Evolutionary conservation across 2,888 invertebrate species (phyloP).

Genomic region (Parelbella ahira): DNA sequence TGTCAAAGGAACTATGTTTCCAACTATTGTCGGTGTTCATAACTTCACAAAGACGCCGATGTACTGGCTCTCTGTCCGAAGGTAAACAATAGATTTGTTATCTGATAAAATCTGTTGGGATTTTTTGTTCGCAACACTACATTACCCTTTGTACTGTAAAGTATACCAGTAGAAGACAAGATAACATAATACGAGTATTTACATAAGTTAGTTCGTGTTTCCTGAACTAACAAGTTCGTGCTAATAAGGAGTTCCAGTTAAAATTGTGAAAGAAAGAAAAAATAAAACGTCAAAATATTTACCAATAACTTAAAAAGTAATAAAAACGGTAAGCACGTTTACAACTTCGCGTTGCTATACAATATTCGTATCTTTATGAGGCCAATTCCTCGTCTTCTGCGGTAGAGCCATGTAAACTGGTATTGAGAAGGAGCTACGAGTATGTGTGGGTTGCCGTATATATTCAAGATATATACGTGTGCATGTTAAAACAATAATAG

Average conservation of each 20-base stretch:
- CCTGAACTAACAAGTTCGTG: conserved; percentile 6
- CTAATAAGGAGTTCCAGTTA: conserved; percentile 7
- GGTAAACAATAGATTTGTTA: conserved; percentile 38
- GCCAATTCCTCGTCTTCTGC: conserved; percentile 34
- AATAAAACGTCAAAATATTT: conserved; percentile 43
- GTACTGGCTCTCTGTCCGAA: conserved; percentile 33
- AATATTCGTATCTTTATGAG: conserved; percentile 41
- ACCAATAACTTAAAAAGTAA: conserved; percentile 52
- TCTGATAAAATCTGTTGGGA: conserved; percentile 39
- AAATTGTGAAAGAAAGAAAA: too few relatives aligned
- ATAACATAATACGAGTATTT: conserved; percentile 8
- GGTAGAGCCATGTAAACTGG: too few relatives aligned
- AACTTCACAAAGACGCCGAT: conserved; percentile 52
- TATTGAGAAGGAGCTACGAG: too few relatives aligned
- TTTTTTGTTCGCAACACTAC: conserved; percentile 2
- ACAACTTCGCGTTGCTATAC: conserved; percentile 50
- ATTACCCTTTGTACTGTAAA: conserved; percentile 20
- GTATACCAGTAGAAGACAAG: conserved; percentile 18
- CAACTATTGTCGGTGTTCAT: conserved; percentile 43
- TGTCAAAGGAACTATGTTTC: too few relatives aligned
- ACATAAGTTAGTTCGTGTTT: conserved; percentile 1
- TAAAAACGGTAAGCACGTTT: conserved; percentile 52
- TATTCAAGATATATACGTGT: too few relatives aligned
- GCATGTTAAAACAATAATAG: too few relatives aligned
- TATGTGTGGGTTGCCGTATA: too few relatives aligned